Percentiles rank a stretch among this genome's conserved stretches.
phyloP scores from a whole-genome alignment of 2,797 vertebrate species.

The Margarornis squamiger region DNA sequence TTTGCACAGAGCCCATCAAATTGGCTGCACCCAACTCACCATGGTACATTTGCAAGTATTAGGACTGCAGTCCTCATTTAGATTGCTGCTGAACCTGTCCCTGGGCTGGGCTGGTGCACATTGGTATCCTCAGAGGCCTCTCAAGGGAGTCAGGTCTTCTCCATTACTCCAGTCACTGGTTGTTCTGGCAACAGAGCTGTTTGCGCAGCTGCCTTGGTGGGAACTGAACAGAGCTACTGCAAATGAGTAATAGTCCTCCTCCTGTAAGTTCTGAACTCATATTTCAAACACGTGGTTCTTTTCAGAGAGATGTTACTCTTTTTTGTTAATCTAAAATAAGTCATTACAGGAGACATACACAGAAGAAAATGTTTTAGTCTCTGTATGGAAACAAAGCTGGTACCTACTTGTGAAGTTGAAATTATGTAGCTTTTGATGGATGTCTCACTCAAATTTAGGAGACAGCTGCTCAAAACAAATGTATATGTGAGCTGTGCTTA shows the following conservation, averaged over 20 bases:
- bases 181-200: neutral
- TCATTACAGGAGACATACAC: neutral
- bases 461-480: neutral
- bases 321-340: neutral
- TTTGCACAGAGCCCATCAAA: neutral
- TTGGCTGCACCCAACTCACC: neutral
- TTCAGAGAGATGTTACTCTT: neutral
- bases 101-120: rapidly evolving
- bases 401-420: neutral
- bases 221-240: neutral
- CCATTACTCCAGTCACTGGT: neutral
- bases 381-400: neutral
- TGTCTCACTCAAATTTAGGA: constrained; percentile 15
- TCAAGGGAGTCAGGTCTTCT: neutral
- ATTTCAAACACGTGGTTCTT: neutral
- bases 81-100: neutral
- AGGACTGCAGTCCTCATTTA: neutral
- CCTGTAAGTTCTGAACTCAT: neutral
- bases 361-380: neutral
- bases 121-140: neutral
- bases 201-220: neutral
- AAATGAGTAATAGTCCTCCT: neutral
- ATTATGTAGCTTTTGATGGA: constrained; percentile 11
- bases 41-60: rapidly evolving
- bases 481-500: neutral